Evolutionary conservation across 2,797 vertebrate genomes (phyloP).

Genomic region (Adelosebastes latens): DNA sequence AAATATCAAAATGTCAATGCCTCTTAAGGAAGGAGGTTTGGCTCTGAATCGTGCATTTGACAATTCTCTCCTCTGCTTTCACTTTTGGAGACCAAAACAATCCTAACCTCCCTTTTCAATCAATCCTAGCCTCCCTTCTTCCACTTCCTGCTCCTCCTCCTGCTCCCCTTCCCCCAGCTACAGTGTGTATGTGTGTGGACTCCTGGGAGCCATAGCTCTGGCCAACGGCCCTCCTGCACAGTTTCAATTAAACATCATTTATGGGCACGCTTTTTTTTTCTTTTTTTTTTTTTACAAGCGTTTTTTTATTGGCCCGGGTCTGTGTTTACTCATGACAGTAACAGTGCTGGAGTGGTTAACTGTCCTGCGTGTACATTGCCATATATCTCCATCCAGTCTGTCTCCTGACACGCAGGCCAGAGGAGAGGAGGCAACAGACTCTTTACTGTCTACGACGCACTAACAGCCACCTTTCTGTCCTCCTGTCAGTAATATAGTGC

Average conservation of each 20-base stretch:
- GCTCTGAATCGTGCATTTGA: slow-evolving; percentile 11
- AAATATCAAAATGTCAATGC: slow-evolving; percentile 22
- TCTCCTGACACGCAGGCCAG: slow-evolving; percentile 49
- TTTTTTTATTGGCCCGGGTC: slow-evolving; percentile 70
- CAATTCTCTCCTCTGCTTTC: slow-evolving; percentile 13
- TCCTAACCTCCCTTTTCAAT: slow-evolving; percentile 35
- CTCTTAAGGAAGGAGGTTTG: slow-evolving; percentile 22
- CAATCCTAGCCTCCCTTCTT: slow-evolving; percentile 33
- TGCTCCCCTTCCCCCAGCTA: slow-evolving; percentile 7
- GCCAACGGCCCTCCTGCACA: slow-evolving; percentile 69
- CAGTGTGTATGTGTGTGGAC: slow-evolving; percentile 25
- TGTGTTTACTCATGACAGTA: slow-evolving; percentile 73
- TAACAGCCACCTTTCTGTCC: slow-evolving; percentile 43
- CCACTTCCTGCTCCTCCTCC: slow-evolving; percentile 34
- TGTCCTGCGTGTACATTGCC: slow-evolving; percentile 40
- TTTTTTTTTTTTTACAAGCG: slow-evolving; percentile 40
- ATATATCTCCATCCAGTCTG: slow-evolving; percentile 67
- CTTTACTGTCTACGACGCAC: slow-evolving; percentile 11
- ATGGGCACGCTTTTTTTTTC: slow-evolving; percentile 50
- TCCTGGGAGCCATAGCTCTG: slow-evolving; percentile 58
- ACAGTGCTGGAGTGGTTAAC: slow-evolving; percentile 55
- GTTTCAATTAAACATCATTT: slow-evolving; percentile 83
- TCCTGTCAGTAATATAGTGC: slow-evolving; percentile 34
- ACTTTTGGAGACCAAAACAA: slow-evolving; percentile 36
- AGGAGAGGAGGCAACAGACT: slow-evolving; percentile 19